These are phyloP conservation scores for Cyclopterus lumpus DNA, from an alignment of 2,797 vertebrate species.

Conservation along the genomic window DNA sequence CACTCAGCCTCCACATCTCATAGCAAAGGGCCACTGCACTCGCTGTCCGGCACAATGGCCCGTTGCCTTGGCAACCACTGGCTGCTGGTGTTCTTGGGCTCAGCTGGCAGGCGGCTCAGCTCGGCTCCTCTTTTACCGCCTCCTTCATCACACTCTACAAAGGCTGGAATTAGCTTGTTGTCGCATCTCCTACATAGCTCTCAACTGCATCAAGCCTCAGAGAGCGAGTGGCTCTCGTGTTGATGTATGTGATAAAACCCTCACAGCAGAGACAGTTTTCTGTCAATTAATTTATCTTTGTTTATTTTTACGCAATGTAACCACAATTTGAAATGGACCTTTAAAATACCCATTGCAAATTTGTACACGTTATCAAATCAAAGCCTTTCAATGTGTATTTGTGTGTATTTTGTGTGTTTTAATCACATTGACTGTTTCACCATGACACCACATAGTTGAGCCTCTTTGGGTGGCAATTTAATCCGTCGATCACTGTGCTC, in stretches of 20 bases:
- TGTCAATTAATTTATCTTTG: constrained; percentile 17
- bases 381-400: constrained; percentile 60
- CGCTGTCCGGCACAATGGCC: constrained; percentile 73
- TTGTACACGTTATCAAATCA: constrained; percentile 38
- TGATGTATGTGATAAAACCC: constrained; percentile 28
- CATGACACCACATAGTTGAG: constrained; percentile 64
- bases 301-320: neutral
- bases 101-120: constrained; percentile 78
- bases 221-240: constrained; percentile 35
- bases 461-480: constrained; percentile 69
- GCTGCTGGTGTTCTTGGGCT: constrained; percentile 75
- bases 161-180: constrained; percentile 77
- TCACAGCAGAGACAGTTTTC: constrained; percentile 9
- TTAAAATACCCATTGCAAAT: constrained; percentile 25
- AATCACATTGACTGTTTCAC: constrained; percentile 68
- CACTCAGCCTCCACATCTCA: constrained; percentile 61
- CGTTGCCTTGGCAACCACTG: constrained; percentile 78
- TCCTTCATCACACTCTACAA: constrained; percentile 77
- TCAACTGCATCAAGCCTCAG: constrained; percentile 58
- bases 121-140: constrained; percentile 73
- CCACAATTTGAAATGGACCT: constrained; percentile 21
- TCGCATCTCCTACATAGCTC: constrained; percentile 66
- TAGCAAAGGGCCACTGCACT: constrained; percentile 64
- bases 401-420: constrained; percentile 69
- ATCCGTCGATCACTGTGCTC: constrained; percentile 78